Base-by-base conservation (phyloP, 2,888 invertebrate genomes). In the Cephus spinipes region DNA sequence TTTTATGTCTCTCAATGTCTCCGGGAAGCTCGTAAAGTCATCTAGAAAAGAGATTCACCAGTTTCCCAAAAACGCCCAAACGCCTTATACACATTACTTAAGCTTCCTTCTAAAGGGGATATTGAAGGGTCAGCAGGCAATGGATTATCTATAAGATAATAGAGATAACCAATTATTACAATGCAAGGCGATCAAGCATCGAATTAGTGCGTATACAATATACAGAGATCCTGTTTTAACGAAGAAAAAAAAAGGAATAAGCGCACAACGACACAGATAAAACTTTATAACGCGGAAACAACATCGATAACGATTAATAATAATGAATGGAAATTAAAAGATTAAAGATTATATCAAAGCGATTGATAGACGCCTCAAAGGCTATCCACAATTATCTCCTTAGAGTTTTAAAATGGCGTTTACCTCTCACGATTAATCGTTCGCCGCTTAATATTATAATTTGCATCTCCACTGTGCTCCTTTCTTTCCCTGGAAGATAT, bases 1-100 rank as follows among this genome's bases (percentile, higher is more conserved):
- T 55, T 23, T 55, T 55, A 55, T 9, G 23, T 55, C 55, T 55
- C 55, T 55, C 55, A 55, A 55, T 55, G 34, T 69, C 69, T 12
- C 71, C 71, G n/a, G 31, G 69, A 77, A 32, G n/a, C 74, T 77
- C 36, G 36, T 69, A 15, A 74, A 30, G 9, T 30, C n/a, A 31
- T 74, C 9, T 40, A 15, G 40, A 69, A 33, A 30, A 23, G 6
- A 23, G 23, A 23, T 55, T 55, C 23, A 23, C 23, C 55, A 9
- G 55, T 55, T 9, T 55, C 23, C 55, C 55, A 15, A 23, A 23
- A 9, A 55, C 55, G 55, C 9, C 55, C 55, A 55, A 55, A 9
- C 55, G 23, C 23, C 55, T 23, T 55, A 23, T 55, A 55, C 55
- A 9, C 55, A 9, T 55, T 55, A 55, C 23, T 55, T 55, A 55